Conservation (phyloP, 2,797 vertebrate genomes). For the Acanthopagrus latus region DNA sequence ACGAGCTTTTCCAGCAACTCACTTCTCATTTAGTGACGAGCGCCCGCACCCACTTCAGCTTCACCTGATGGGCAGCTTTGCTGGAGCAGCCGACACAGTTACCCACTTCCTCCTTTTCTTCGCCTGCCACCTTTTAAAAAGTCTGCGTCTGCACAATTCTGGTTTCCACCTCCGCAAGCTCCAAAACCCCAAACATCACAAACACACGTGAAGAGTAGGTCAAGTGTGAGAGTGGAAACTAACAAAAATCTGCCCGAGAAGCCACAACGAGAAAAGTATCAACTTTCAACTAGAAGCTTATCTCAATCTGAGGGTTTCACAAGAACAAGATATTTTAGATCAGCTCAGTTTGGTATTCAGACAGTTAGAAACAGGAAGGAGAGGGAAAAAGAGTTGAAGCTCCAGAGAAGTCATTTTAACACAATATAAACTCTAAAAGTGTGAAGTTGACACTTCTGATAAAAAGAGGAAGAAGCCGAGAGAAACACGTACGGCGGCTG, state of each 20-base stretch:
- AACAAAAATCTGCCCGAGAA: not conserved
- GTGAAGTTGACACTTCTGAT: not conserved
- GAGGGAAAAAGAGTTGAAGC: not conserved
- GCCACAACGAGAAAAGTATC: not conserved
- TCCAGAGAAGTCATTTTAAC: not conserved
- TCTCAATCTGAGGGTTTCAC: not conserved
- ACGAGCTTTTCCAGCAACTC: not conserved
- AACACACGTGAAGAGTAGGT: not conserved
- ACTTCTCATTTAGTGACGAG: not conserved
- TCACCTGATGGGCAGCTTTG: not conserved
- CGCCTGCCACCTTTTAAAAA: constrained; percentile 3
- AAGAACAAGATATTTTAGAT: not conserved
- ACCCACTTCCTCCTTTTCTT: constrained; percentile 34
- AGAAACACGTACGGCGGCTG: too few species aligned
- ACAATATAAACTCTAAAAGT: not conserved
- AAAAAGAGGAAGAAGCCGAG: not conserved
- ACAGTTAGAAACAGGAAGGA: too few species aligned
- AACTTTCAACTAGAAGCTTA: not conserved
- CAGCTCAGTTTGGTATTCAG: not conserved
- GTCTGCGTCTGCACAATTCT: constrained; percentile 17
- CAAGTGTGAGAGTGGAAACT: constrained; percentile 20
- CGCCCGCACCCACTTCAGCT: not conserved
- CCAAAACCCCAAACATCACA: not conserved
- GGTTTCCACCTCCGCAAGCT: constrained; percentile 10
- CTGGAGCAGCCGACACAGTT: not conserved